Evolutionary conservation across 2,113 vertebrate genomes (phyloP), one percentile per base, ranked within the genome.

Genomic region (Illadopsis cleaveri): DNA sequence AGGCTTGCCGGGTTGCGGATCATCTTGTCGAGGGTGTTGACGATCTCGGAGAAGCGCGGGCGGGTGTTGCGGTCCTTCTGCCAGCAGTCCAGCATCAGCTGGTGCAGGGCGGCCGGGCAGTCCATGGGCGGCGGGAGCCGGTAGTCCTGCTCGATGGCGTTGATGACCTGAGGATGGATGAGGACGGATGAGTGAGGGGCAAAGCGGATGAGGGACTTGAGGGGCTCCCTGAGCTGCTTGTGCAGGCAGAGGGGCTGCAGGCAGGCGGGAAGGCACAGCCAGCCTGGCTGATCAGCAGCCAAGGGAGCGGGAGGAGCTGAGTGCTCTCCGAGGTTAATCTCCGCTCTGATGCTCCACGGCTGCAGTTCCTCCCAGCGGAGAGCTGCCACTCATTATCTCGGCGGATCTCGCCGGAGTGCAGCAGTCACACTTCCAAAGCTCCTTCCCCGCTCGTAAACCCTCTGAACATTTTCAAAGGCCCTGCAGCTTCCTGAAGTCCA

Each of bases 71-170:
- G 99, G 97, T 99, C 99, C 97, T 99, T 99, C 98, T 99, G 99
- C 99, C 99, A 99, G 94, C 99, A 99, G 97, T 99, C 99, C 91
- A 99, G 97, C 99, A 99, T 99, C 82, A 99, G 97, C 97, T 99
- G 99, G 97, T 99, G 99, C 53, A 99, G 98, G 22, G 99, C 98
- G 7, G 99, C 98, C 3, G 99, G 99, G 77, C 99, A 99, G 97
- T 99, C 99, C 99, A 99, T 99, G 86, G 99, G 99, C 3, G 99
- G 99, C 0, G 99, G 99, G 56, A 99, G 98, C 81, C 99, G 98
- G 96, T 99, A 99, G 94, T 99, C 99, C 96, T 99, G 99, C 94
- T 99, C 99, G 4, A 99, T 99, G 70, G 99, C 99, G 5, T 99
- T 99, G 97, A 99, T 99, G 88, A 99, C 99, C 99, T 99, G 78